Evolutionary conservation across 2,113 vertebrate genomes (phyloP).

Genomic region (Muntiacus reevesi): DNA sequence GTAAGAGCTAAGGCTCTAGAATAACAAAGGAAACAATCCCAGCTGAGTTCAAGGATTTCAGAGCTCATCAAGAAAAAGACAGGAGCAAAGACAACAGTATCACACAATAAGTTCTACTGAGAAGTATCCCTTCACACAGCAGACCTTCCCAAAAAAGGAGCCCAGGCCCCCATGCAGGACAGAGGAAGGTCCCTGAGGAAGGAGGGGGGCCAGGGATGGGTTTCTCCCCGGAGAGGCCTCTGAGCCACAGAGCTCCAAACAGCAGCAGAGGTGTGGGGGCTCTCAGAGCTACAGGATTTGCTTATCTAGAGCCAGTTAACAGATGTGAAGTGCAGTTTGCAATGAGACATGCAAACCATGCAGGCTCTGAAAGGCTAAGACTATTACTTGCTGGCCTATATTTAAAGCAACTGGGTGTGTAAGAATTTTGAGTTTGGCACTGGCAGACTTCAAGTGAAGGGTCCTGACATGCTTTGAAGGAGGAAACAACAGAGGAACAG

Average conservation of each 20-base stretch:
- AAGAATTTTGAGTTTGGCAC: background rate
- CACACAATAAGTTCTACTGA: background rate
- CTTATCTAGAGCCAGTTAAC: background rate
- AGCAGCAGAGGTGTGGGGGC: background rate
- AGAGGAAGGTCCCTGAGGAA: background rate
- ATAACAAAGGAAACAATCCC: background rate
- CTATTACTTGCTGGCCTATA: background rate
- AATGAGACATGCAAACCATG: background rate
- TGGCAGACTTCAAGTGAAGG: background rate
- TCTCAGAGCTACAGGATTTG: background rate
- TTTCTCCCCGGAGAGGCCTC: background rate
- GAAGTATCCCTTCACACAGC: background rate
- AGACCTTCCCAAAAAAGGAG: background rate
- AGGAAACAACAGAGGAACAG: background rate
- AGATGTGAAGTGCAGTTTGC: background rate
- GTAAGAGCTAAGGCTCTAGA: background rate
- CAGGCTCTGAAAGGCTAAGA: background rate
- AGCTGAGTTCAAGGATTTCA: background rate
- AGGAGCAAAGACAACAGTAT: background rate
- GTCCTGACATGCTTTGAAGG: background rate
- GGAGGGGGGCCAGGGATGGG: background rate
- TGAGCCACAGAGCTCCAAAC: background rate
- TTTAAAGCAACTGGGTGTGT: background rate
- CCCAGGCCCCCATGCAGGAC: background rate
- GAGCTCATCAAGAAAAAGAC: background rate